Conservation (phyloP, 1,140 invertebrate species). For the Arion vulgaris region DNA sequence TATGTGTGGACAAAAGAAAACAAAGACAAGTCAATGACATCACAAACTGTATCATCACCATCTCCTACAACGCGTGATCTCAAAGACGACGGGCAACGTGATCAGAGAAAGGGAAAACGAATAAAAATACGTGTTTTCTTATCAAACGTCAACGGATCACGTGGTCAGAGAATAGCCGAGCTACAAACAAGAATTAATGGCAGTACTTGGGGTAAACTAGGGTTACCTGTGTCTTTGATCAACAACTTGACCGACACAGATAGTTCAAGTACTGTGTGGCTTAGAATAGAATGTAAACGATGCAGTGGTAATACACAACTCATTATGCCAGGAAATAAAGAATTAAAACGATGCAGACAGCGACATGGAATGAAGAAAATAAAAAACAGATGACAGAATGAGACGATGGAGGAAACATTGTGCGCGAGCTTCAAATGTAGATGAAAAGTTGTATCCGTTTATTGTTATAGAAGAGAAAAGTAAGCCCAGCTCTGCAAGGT, state of each 20-base stretch:
- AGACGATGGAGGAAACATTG: constrained; percentile 11
- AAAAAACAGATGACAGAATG: not conserved
- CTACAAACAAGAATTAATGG: not conserved
- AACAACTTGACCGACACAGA: not conserved
- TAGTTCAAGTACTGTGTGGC: not conserved
- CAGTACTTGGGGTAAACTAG: constrained; percentile 15
- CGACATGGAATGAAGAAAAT: not conserved
- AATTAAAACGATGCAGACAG: not conserved
- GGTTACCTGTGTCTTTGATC: constrained; percentile 11
- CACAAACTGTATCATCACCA: not conserved
- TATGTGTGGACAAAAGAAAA: constrained; percentile 14
- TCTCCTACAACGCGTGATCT: constrained; percentile 23
- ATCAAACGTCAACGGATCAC: not conserved
- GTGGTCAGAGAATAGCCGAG: not conserved
- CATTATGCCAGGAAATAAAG: not conserved
- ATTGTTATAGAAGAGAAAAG: constrained; percentile 12
- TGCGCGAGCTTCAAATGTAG: not conserved
- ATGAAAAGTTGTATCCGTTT: not conserved
- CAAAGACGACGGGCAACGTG: not conserved
- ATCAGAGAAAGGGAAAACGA: not conserved
- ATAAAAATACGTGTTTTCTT: constrained; percentile 25
- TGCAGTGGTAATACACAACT: constrained; percentile 2
- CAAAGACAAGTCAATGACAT: not conserved
- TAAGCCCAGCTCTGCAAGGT: not conserved
- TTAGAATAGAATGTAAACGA: constrained; percentile 19